Base-by-base conservation (phyloP, 1,140 invertebrate species). In the Matsumurasca onukii region DNA sequence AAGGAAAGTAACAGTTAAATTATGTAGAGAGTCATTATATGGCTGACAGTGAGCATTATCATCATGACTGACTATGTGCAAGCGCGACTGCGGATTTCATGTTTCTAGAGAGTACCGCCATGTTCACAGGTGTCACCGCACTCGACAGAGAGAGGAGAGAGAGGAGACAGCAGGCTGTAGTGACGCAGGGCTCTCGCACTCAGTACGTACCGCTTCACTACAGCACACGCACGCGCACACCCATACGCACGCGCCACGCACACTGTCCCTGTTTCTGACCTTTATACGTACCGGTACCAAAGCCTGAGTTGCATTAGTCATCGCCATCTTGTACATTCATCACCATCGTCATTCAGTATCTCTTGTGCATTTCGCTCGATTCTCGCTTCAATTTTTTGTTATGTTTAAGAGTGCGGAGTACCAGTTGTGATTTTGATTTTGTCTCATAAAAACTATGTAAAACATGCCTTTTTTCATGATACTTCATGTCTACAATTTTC, bases 241-340 rank as follows among this genome's bases (percentile, higher is more conserved):
- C 24, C 55, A 15, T 13, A 25, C 22, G 22, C 22, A 2, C 55
- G 25, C 55, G 55, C 55, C 49, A 51, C 49, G 34, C 62, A 31
- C 62, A 65, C 45, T 65, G 62, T 27, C 62, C 62, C 15, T 65
- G 62, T 65, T 39, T 65, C 62, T 65, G 62, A 65, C 62, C 48
- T 45, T 20, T 65, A 65, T 48, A 39, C 31, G 62, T 45, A 31
- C 62, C 17, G 62, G 62, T 65, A 45, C 62, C n/a, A 59, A 59
- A 59, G 5, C 55, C 5, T 22, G n/a, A 59, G n/a, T 59, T 59
- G 25, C 15, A 59, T 27, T 59, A 22, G 25, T 9, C 25, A 3
- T 29, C 55, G 15, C 24, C 55, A 59, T 59, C n/a, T 24, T 59
- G 55, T 59, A 59, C 25, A 59, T 59, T 59, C 55, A 59, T 59